Evolutionary conservation across 2,113 vertebrate species (phyloP), one percentile per base, ranked within the genome.

Genomic region (Puma concolor): DNA sequence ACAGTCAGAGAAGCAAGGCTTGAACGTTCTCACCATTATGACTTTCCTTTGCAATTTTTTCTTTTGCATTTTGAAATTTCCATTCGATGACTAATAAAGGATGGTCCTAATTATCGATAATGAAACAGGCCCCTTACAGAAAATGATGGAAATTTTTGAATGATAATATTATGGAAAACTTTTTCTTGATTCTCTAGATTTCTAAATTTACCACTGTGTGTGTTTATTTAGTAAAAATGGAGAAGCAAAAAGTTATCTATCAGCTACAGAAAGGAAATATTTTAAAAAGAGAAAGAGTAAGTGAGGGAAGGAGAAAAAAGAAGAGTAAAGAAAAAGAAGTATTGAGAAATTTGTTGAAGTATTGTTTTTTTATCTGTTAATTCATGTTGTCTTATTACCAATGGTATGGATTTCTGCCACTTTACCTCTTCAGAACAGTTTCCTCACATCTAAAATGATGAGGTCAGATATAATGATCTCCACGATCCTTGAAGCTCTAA

Each of bases 241-340:
- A 88, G 11, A 66, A 67, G 52, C 38, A 91, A 21, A 3, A 71
- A 14, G 67, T 66, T 66, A 17, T 19, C 23, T 5, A 14, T 84
- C 64, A 94, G 3, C 41, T 48, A 44, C 2, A 79, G 2, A 71
- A 72, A 29, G n/a, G n/a, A 50, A 63, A 21, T 71, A 7, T 48
- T 44, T 48, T 44, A 29, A 48, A 76, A 69, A 80, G 13, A 17
- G 23, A 64, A 1, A 36, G 3, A 17, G 5, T 14, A 7, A 25
- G 17, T 4, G 25, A 17, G 1, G 5, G 10, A 41, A 4, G 1
- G 2, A 5, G 16, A 0, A 33, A 23, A 17, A 19, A 5, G 1
- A 48, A 19, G 31, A 38, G 36, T 15, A 63, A 50, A 50, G 23
- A 10, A 41, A 31, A 72, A 72, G 48, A 6, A 77, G 1, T 69